Conservation (phyloP, 2,888 invertebrate genomes). For the Allophyes oxyacanthae region DNA sequence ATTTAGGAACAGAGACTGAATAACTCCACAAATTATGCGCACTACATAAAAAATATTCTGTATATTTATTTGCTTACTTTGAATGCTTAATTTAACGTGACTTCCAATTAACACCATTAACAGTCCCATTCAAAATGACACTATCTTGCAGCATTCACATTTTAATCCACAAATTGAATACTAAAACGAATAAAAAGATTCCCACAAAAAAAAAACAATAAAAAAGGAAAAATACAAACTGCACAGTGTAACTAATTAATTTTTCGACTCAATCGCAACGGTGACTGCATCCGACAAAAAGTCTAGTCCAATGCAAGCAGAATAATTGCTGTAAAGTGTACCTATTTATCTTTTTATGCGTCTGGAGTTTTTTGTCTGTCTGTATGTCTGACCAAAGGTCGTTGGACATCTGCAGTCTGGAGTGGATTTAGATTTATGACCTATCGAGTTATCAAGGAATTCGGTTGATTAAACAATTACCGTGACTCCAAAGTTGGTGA, state of each 20-base stretch:
- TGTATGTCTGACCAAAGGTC: conserved; percentile 51
- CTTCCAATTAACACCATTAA: no score
- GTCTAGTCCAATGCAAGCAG: conserved; percentile 44
- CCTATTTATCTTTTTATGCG: conserved; percentile 61
- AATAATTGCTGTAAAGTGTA: conserved; percentile 56
- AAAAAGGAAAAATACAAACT: neutral
- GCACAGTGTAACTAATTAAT: conserved; percentile 48
- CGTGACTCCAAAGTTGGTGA: no score
- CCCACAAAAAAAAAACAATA: conserved; percentile 2
- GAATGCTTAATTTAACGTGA: no score
- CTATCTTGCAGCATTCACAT: neutral
- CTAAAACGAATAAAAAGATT: neutral
- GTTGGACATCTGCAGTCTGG: conserved; percentile 54
- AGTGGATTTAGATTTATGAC: conserved; percentile 30
- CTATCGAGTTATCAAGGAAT: neutral
- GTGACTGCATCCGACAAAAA: conserved; percentile 53
- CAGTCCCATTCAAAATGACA: no score
- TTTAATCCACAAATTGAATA: neutral
- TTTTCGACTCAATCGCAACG: conserved; percentile 27
- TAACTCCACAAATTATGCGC: no score
- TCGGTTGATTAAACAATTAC: no score
- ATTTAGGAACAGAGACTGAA: no score
- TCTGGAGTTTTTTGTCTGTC: conserved; percentile 71
- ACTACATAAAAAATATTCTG: no score
- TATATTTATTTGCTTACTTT: no score